Base-by-base conservation (phyloP, 2,797 vertebrate species). In the Heterohyrax brucei region DNA sequence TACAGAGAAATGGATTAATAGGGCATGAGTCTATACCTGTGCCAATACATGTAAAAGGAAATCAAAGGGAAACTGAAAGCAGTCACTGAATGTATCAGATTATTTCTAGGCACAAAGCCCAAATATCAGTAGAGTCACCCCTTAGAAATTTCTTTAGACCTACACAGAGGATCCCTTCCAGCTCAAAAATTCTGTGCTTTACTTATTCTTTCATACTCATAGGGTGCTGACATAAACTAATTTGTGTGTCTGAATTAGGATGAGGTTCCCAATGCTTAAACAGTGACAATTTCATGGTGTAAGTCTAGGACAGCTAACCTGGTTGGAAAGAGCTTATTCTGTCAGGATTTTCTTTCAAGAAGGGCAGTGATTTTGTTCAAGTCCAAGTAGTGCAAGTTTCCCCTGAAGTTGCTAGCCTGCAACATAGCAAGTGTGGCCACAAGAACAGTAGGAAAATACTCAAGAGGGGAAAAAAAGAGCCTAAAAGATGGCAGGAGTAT, bases 1-100 rank as follows among this genome's bases (percentile, higher is more conserved):
- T 91, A 91, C 92, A 96, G 91, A 96, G 84, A 94, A 96, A 81
- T 95, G 92, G 95, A 97, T 96, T 95, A 87, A 89, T 73, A 93
- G 50, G 24, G 66, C 83, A 92, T 86, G 93, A 78, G 89, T 93
- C 89, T 95, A 64, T 93, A 87, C 92, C 93, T 93, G 91, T 0
- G 12, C 80, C 1, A 62, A 89, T 64, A 83, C 94, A 95, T 72
- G 75, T 50, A 87, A 96, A 97, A 96, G 93, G 61, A 96, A 97
- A 95, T 92, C 96, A 95, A 97, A 95, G 79, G 62, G 46, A 59
- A 79, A 85, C 90, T 93, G 82, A 96, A 96, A 97, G 72, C 79
- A 96, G 88, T 87, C 80, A 87, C 33, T 96, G 94, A 91, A 66
- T 93, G 79, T 96, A 96, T 95, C 92, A 87, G 66, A 93, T 96